These are phyloP conservation scores for Muscidifurax raptorellus DNA, from an alignment of 1,140 invertebrate genomes.

Conservation along the genomic window DNA sequence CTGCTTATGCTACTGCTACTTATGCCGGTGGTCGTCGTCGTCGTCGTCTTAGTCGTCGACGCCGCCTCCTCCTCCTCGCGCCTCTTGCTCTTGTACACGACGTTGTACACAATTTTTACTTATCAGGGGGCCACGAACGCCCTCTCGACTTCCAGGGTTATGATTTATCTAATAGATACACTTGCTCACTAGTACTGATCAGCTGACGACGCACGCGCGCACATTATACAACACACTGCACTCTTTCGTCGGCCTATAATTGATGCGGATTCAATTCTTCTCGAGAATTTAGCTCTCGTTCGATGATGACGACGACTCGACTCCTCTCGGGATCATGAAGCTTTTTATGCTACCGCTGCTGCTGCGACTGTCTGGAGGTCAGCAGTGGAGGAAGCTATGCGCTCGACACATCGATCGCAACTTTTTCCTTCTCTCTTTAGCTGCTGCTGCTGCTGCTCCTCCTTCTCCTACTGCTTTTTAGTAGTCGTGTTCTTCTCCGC, in stretches of 20 bases:
- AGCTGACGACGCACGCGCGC: constrained; percentile 35
- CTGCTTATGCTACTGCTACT: not conserved
- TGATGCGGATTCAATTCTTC: not conserved
- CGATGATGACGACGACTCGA: not conserved
- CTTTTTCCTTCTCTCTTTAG: constrained; percentile 64
- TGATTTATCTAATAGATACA: not conserved
- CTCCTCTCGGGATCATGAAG: constrained; percentile 29
- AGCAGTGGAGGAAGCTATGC: not conserved
- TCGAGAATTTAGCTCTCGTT: not conserved
- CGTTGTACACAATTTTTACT: constrained; percentile 55
- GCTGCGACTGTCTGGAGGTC: constrained; percentile 5
- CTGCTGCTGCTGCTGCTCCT: not conserved
- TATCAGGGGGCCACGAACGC: constrained; percentile 37
- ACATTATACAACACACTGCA: constrained; percentile 4
- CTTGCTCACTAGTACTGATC: constrained; percentile 12
- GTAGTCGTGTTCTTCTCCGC: not conserved
- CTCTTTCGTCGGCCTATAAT: not conserved
- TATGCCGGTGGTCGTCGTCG: constrained; percentile 22
- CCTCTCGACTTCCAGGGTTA: constrained; percentile 13
- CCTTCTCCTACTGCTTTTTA: not conserved
- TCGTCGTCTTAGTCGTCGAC: constrained; percentile 53
- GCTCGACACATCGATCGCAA: constrained; percentile 76
- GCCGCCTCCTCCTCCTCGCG: constrained; percentile 54
- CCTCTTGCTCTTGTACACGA: constrained; percentile 54
- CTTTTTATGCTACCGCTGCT: not conserved